Conservation (phyloP, 2,113 vertebrate species). For the Amazona guildingii region DNA sequence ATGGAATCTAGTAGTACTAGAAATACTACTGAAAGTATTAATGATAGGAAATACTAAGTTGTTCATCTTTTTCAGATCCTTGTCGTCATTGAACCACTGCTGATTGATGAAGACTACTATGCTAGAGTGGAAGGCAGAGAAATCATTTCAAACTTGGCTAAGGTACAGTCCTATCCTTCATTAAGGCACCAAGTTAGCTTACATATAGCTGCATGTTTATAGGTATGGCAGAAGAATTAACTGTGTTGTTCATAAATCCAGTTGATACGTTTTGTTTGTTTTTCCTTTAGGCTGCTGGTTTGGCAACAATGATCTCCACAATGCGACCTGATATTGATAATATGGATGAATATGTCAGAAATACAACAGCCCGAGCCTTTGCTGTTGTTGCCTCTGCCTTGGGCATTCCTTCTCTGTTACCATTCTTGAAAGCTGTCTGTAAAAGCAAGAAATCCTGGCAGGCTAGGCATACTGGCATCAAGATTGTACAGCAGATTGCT, state of each 20-base stretch:
- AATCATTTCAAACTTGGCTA: slow-evolving; percentile 98
- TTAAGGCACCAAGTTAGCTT: neutral
- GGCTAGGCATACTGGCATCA: slow-evolving; percentile 96
- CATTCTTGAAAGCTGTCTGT: slow-evolving; percentile 97
- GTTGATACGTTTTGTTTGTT: neutral
- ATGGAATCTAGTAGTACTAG: neutral
- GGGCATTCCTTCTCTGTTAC: slow-evolving; percentile 96
- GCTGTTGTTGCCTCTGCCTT: slow-evolving; percentile 96
- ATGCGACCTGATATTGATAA: slow-evolving; percentile 99
- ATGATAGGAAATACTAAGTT: neutral
- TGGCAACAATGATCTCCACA: slow-evolving; percentile 99
- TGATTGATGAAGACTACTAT: slow-evolving; percentile 99
- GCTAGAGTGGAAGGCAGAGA: slow-evolving; percentile 98
- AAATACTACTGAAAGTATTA: neutral
- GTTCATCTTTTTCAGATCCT: slow-evolving; percentile 83
- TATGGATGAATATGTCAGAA: slow-evolving; percentile 99
- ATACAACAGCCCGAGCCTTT: slow-evolving; percentile 97
- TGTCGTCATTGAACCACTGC: slow-evolving; percentile 95
- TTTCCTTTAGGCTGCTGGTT: slow-evolving; percentile 88
- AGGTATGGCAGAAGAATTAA: neutral
- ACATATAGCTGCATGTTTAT: neutral
- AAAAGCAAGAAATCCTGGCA: slow-evolving; percentile 99
- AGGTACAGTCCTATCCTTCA: slow-evolving; percentile 76
- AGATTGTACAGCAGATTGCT: slow-evolving; percentile 99
- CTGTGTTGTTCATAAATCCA: neutral